A percentile compares a stretch with the other conserved stretches of the same genome.
Evolutionary conservation across 2,113 vertebrate genomes (phyloP).

Genomic region (Coreoperca whiteheadi): DNA sequence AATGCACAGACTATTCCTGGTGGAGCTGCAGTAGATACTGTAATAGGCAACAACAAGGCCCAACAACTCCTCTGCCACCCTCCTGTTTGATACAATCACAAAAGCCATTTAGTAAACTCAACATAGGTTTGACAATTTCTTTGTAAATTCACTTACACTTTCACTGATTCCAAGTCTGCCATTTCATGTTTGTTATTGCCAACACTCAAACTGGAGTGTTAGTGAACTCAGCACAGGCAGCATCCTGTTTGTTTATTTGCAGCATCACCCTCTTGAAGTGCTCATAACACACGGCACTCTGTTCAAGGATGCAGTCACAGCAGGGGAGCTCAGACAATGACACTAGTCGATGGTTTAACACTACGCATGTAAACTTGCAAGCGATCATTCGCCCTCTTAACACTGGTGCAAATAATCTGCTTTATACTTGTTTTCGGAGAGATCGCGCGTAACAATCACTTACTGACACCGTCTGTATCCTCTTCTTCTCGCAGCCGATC

Average conservation of each 20-base stretch:
- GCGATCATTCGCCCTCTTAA: conserved; percentile 8
- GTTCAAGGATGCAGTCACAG: conserved; percentile 36
- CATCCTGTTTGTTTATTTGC: conserved; percentile 47
- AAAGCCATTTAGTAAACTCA: background rate
- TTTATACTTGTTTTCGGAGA: background rate
- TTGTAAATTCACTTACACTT: background rate
- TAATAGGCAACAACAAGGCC: background rate
- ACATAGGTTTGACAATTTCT: background rate
- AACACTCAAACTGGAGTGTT: conserved; percentile 14
- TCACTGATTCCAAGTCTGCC: background rate
- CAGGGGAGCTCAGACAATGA: conserved; percentile 59
- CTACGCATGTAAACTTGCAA: conserved; percentile 22
- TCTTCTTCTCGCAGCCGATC: background rate
- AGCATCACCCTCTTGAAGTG: conserved; percentile 23
- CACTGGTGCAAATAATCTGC: background rate
- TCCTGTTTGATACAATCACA: background rate
- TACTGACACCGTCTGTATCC: background rate
- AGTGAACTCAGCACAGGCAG: background rate
- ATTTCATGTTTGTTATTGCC: conserved; percentile 12
- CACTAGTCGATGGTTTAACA: conserved; percentile 25
- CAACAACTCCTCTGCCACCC: background rate
- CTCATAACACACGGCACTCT: conserved; percentile 13
- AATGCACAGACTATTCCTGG: background rate
- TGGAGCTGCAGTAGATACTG: background rate
- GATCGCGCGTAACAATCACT: background rate